Evolutionary conservation across 1,140 invertebrate species (phyloP).

Genomic region (Dendroctonus ponderosae): DNA sequence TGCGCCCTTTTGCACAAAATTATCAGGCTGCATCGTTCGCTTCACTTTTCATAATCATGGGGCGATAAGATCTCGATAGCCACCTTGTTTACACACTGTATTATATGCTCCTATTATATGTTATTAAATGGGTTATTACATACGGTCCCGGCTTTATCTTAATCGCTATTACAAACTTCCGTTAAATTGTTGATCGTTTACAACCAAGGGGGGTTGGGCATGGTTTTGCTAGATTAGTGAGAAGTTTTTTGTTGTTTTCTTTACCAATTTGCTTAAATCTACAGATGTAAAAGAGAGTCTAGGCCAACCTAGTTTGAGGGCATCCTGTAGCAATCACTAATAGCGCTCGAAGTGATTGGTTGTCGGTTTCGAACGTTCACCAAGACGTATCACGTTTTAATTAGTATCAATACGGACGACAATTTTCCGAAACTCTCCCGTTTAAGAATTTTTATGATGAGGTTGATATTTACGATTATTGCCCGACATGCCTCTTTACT

Average conservation of each 20-base stretch:
- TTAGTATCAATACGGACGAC: neutral
- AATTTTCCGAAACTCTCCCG: conserved; percentile 11
- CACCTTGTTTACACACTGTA: conserved; percentile 34
- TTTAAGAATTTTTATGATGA: conserved; percentile 23
- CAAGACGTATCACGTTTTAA: conserved; percentile 8
- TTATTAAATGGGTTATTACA: conserved; percentile 34
- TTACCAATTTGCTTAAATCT: too few species aligned
- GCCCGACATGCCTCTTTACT: conserved; percentile 8
- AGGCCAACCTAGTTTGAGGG: too few species aligned
- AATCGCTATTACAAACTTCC: conserved; percentile 25
- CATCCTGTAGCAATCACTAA: too few species aligned
- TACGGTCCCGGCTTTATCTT: conserved; percentile 26
- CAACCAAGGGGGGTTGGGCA: too few species aligned
- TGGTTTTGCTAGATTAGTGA: too few species aligned
- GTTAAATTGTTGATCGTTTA: conserved; percentile 12
- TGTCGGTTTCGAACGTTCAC: too few species aligned
- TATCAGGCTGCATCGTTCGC: conserved; percentile 15
- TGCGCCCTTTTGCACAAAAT: conserved; percentile 29
- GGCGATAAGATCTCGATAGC: conserved; percentile 23
- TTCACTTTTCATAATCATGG: conserved; percentile 25
- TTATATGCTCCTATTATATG: conserved; percentile 32
- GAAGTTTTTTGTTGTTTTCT: too few species aligned
- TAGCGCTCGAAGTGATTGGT: too few species aligned
- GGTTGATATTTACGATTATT: conserved; percentile 23
- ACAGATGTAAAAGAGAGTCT: neutral